Percentiles rank a stretch among this genome's conserved stretches.
Conservation (phyloP, 92 coral and sea anemone genomes). For the Umimayanthus chanpuru region DNA sequence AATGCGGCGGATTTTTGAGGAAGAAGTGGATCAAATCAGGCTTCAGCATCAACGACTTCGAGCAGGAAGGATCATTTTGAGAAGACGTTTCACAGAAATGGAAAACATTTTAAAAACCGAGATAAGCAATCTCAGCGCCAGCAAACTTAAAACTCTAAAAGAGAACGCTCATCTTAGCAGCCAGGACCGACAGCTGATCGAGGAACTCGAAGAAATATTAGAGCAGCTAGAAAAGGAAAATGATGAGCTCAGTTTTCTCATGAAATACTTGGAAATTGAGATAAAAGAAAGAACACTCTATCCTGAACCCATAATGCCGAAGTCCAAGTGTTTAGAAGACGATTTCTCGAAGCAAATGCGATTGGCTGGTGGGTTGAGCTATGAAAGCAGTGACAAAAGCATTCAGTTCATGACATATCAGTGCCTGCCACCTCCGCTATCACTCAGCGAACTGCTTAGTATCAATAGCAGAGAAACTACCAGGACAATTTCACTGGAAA, state of each 20-base stretch:
- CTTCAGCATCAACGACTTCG: slow-evolving; percentile 81
- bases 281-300: slow-evolving; percentile 82
- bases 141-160: slow-evolving; percentile 53
- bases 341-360: slow-evolving; percentile 93
- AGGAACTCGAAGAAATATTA: slow-evolving; percentile 77
- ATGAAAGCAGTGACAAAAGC: slow-evolving; percentile 82
- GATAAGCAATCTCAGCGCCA: slow-evolving; percentile 47
- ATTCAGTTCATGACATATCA: slow-evolving; percentile 77
- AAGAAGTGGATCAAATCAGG: slow-evolving; percentile 81
- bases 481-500: not conserved
- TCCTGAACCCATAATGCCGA: slow-evolving; percentile 86
- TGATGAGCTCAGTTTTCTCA: slow-evolving; percentile 74
- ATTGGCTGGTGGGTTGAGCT: slow-evolving; percentile 86
- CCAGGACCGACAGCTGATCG: slow-evolving; percentile 77
- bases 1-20: slow-evolving; percentile 75
- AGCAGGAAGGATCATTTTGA: slow-evolving; percentile 64
- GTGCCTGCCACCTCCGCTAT: slow-evolving; percentile 91
- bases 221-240: slow-evolving; percentile 75
- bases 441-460: slow-evolving; percentile 59
- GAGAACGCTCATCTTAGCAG: slow-evolving; percentile 64
- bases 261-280: slow-evolving; percentile 86
- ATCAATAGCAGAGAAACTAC: not conserved
- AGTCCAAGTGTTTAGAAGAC: slow-evolving; percentile 72
- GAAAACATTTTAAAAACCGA: slow-evolving; percentile 77
- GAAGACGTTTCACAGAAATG: slow-evolving; percentile 74